Base-by-base conservation (phyloP, 2,888 invertebrate species). In the Thymelicus sylvestris region DNA sequence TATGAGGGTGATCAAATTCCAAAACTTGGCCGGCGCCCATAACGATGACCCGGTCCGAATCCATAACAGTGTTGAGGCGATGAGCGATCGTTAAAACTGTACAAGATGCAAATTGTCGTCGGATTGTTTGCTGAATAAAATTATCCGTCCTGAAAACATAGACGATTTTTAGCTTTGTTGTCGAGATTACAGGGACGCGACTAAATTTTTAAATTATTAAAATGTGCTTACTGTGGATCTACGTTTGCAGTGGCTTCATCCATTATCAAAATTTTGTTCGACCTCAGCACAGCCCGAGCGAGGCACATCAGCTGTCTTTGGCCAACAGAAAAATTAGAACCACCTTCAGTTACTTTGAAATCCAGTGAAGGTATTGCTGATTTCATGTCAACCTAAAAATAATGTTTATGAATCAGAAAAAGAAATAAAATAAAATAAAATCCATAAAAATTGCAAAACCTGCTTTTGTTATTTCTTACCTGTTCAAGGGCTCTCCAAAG, bases 181-280 rank as follows among this genome's bases (percentile, higher is more conserved):
- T 19, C 31, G 13, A 38, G 57, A 57, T 2, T 57, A 52, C 44
- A n/a, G n/a, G 44, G 44, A 44, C 44, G 44, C 12, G 12, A 2
- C 8, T 44, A 24, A 55, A 55, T 24, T 24, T 55, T 71, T 38
- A 10, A 15, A 66, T 64, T 48, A 19, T 31, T 50, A 31, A 24
- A 52, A 39, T 15, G 19, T 67, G 87, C 92, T 85, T 76, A 94
- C 94, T 97, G 97, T 48, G 97, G 97, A 91, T 98, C 98, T 4
- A 98, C 98, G 84, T 98, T 98, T 4, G 98, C 98, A 0, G 98
- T 98, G 6, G 98, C 98, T 91, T 98, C 98, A 83, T 98, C 98
- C 91, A 98, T 95, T 79, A 98, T 96, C 12, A 98, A 92, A 79
- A 98, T 95, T 81, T 95, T 96, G 86, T 98, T 98, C 76, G 97